Conservation (phyloP, 2,113 vertebrate genomes). For the Nematolebias whitei region DNA sequence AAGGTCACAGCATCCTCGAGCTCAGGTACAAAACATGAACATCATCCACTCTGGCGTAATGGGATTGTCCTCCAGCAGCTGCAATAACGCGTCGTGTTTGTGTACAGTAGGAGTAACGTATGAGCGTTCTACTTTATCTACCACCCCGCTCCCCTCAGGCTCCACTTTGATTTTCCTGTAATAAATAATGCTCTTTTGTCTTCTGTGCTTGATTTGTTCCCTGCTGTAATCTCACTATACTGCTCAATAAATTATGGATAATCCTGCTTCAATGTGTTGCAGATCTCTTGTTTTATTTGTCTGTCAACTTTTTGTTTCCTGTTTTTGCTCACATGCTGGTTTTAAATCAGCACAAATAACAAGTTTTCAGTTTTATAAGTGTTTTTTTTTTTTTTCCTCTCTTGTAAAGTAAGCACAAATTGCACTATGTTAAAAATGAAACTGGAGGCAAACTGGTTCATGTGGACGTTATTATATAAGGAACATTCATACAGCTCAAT, state of each 20-base stretch:
- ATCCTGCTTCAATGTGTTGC: constrained; percentile 41
- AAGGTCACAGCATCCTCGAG: constrained; percentile 44
- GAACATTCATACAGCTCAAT: constrained; percentile 1
- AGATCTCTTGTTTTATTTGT: constrained; percentile 63
- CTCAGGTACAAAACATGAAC: constrained; percentile 34
- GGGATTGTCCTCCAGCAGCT: constrained; percentile 51
- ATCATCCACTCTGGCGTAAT: constrained; percentile 25
- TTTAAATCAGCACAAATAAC: not conserved
- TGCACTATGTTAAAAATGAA: constrained; percentile 21
- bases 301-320: constrained; percentile 36
- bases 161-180: constrained; percentile 62
- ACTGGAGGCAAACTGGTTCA: constrained; percentile 1
- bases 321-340: constrained; percentile 10
- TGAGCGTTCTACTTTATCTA: constrained; percentile 43
- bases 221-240: constrained; percentile 65
- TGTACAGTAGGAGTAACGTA: constrained; percentile 52
- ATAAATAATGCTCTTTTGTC: constrained; percentile 78
- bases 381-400: constrained; percentile 16
- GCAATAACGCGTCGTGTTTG: constrained; percentile 36
- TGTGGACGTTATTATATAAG: not conserved
- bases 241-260: constrained; percentile 74
- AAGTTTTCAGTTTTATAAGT: constrained; percentile 2
- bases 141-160: constrained; percentile 35
- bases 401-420: not conserved
- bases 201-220: constrained; percentile 69